A percentile compares a stretch with the other conserved stretches of the same genome.
Conservation (phyloP, 2,888 invertebrate genomes). For the Belgica antarctica region DNA sequence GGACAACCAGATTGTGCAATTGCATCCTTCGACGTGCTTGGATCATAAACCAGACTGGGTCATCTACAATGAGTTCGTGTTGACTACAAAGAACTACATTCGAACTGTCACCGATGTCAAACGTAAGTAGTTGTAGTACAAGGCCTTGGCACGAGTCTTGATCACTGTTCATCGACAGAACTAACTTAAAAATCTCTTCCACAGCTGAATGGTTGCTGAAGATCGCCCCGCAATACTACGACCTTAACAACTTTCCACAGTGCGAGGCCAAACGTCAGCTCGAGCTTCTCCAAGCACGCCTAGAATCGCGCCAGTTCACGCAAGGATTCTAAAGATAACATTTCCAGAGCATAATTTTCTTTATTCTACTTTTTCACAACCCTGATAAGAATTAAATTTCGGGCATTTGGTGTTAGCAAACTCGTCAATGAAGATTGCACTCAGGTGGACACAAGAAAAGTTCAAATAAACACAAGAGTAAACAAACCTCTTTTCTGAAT, state of each 20-base stretch:
- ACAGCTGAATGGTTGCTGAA: constrained; percentile 90
- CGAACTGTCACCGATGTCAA: constrained; percentile 98
- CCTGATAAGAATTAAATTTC: too few relatives aligned
- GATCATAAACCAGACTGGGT: constrained; percentile 99
- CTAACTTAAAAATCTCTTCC: constrained; percentile 44
- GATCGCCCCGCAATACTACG: constrained; percentile 97
- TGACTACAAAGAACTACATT: constrained; percentile 99
- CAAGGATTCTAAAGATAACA: constrained; percentile 16
- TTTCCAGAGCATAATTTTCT: neutral
- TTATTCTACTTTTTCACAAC: too few relatives aligned
- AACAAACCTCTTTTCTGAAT: too few relatives aligned
- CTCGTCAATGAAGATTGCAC: neutral
- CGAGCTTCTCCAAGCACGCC: constrained; percentile 78
- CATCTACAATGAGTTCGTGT: constrained; percentile 98
- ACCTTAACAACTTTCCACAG: constrained; percentile 94
- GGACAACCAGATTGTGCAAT: constrained; percentile 97
- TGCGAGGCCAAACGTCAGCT: constrained; percentile 95
- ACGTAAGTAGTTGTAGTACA: constrained; percentile 75
- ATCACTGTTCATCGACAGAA: too few relatives aligned
- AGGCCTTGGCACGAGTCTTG: too few relatives aligned
- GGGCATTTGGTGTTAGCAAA: neutral
- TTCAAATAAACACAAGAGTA: neutral
- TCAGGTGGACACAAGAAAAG: too few relatives aligned
- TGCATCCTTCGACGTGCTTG: constrained; percentile 97
- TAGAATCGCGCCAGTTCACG: constrained; percentile 75